phyloP scores from a whole-genome alignment of 2,888 invertebrate genomes.

The Theretra japonica region DNA sequence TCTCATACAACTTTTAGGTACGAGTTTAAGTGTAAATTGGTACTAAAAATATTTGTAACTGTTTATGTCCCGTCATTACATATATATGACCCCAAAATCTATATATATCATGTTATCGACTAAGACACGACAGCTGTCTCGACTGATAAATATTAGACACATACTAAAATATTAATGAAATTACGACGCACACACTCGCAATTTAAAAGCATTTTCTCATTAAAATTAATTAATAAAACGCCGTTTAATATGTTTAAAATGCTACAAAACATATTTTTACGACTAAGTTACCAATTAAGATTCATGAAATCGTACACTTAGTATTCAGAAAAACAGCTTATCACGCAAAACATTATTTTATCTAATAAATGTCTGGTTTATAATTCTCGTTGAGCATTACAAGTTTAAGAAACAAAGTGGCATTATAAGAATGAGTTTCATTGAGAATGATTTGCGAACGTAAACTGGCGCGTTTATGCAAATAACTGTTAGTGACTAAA shows the following conservation, averaged over 20 bases:
- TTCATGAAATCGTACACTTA: slow-evolving; percentile 3
- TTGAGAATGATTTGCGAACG: slow-evolving; percentile 36
- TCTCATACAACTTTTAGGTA: no score
- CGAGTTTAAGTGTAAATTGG: no score
- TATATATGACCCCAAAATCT: background rate
- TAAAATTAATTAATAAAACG: slow-evolving; percentile 2
- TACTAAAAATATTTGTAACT: no score
- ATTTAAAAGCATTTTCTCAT: background rate
- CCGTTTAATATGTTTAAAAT: background rate
- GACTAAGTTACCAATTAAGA: background rate
- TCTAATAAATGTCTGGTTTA: background rate
- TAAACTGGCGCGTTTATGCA: slow-evolving; percentile 46
- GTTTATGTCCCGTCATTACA: no score
- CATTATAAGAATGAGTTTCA: background rate
- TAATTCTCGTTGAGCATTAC: background rate
- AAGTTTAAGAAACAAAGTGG: background rate
- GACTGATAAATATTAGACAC: background rate
- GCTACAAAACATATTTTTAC: slow-evolving; percentile 13
- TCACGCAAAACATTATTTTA: background rate
- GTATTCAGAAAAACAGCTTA: background rate
- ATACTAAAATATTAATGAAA: background rate
- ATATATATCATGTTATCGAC: background rate
- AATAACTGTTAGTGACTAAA: slow-evolving; percentile 50
- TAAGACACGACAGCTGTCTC: background rate
- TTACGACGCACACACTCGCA: background rate